Evolutionary conservation across 2,113 vertebrate species (phyloP).

Genomic region (Acinonyx jubatus): DNA sequence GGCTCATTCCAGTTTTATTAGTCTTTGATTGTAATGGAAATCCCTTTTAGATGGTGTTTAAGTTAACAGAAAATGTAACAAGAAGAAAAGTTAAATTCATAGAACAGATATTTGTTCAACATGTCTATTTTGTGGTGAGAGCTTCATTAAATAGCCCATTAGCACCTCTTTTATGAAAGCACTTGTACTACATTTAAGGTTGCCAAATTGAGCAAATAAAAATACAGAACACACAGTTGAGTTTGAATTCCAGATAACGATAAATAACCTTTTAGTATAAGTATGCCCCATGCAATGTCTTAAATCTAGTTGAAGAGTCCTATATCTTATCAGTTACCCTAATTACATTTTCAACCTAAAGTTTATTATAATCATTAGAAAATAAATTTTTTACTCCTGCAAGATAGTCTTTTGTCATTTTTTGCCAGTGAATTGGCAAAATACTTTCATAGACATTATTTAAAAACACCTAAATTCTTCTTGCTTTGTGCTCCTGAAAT

Average conservation of each 20-base stretch:
- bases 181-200: neutral
- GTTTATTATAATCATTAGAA: neutral
- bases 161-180: neutral
- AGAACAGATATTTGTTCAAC: neutral
- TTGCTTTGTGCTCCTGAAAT: neutral
- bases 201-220: neutral
- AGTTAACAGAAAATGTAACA: neutral
- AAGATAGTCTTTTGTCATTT: neutral
- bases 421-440: neutral
- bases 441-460: neutral
- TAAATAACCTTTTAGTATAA: neutral
- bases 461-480: neutral
- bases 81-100: neutral
- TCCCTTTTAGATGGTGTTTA: constrained; percentile 18
- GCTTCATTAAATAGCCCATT: neutral
- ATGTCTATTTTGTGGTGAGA: neutral
- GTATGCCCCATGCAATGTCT: neutral
- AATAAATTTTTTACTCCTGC: neutral
- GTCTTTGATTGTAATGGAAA: neutral
- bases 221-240: neutral
- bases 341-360: neutral
- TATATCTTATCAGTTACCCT: neutral
- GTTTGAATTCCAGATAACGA: neutral
- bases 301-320: neutral
- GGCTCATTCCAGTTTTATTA: neutral